A percentile compares a stretch with the other conserved stretches of the same genome.
Evolutionary conservation across 2,888 invertebrate species (phyloP).

Genomic region (Arrhopalites spinosus): DNA sequence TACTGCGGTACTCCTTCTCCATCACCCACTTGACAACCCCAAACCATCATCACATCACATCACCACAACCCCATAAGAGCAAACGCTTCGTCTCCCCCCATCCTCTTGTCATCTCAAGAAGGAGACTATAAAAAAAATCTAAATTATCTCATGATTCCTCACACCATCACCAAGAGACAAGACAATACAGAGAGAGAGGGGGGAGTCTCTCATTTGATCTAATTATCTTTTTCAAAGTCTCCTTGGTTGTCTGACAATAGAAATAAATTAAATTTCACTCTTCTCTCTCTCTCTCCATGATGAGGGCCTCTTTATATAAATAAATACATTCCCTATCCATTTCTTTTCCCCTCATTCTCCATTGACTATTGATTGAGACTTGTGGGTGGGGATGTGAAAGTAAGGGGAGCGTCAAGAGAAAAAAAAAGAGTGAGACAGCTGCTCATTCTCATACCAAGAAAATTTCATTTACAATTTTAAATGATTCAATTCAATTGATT

Average conservation of each 20-base stretch:
- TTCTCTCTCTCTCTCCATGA: neutral
- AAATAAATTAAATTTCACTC: neutral
- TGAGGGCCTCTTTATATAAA: neutral
- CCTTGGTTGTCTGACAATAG: neutral
- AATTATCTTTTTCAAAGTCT: neutral
- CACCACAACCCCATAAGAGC: too few relatives aligned
- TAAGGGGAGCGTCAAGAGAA: neutral
- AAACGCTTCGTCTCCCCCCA: neutral
- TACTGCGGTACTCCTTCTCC: neutral
- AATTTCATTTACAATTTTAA: too few relatives aligned
- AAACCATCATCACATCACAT: neutral
- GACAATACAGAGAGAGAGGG: neutral
- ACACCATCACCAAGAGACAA: neutral
- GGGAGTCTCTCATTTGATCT: neutral
- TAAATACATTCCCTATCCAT: neutral
- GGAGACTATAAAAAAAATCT: too few relatives aligned
- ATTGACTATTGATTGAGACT: neutral
- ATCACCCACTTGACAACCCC: neutral
- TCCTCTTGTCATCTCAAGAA: too few relatives aligned
- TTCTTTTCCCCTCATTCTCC: neutral
- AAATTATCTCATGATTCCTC: neutral
- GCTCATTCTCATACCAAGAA: too few relatives aligned
- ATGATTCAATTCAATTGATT: too few relatives aligned
- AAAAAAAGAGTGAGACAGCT: too few relatives aligned
- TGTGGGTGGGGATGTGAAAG: too few relatives aligned